Percentiles rank a stretch among this genome's conserved stretches.
Conservation (phyloP, 2,797 vertebrate genomes). For the Scolopax bukidnonensis region DNA sequence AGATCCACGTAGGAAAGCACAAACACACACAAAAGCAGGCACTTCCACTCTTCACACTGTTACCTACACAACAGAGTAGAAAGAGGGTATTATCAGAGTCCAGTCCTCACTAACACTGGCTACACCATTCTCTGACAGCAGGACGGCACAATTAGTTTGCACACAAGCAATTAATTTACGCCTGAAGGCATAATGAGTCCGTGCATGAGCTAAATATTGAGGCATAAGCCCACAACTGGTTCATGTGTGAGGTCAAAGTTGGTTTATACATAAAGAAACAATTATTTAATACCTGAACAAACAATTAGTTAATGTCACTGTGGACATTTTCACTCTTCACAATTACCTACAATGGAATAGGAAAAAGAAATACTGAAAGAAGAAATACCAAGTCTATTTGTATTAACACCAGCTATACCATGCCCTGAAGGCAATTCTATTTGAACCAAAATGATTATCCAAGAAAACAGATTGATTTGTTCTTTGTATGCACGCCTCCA, state of each 20-base stretch:
- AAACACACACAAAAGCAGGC: not conserved
- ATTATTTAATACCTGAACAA: not conserved
- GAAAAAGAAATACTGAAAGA: not conserved
- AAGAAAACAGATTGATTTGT: not conserved
- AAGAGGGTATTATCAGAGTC: not conserved
- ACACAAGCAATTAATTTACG: not conserved
- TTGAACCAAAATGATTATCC: not conserved
- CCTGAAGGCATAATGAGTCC: not conserved
- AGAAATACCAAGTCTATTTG: not conserved
- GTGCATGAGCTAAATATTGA: not conserved
- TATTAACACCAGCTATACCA: not conserved
- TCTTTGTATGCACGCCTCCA: not conserved
- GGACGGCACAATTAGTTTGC: not conserved
- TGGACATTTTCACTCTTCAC: not conserved
- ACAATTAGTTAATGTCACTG: not conserved
- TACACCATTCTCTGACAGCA: not conserved
- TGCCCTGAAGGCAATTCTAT: not conserved
- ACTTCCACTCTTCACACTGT: not conserved
- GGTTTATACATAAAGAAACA: not conserved
- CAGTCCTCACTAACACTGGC: not conserved
- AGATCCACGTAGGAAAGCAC: not conserved
- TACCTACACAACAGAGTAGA: not conserved
- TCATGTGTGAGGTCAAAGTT: not conserved
- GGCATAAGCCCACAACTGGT: not conserved
- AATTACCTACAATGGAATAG: not conserved